These are phyloP conservation scores for Carassius carassius DNA, from an alignment of 2,113 vertebrate genomes.

Conservation along the genomic window DNA sequence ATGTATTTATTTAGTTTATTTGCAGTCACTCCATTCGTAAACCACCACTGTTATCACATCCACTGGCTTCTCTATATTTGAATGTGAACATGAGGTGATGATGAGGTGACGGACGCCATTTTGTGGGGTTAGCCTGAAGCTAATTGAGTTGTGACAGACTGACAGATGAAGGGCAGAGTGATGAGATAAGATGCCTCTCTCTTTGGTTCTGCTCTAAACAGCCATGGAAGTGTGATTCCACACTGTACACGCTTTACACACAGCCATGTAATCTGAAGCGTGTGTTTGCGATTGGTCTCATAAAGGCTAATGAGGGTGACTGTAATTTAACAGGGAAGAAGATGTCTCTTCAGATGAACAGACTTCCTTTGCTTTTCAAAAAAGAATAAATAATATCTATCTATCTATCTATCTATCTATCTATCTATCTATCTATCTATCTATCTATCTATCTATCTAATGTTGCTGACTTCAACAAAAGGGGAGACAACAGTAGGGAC, in stretches of 20 bases:
- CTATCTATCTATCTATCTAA: background rate
- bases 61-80: background rate
- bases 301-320: conserved; percentile 54
- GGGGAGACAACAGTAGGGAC: conserved; percentile 9
- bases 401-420: background rate
- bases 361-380: conserved; percentile 20
- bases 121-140: conserved; percentile 13
- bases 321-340: conserved; percentile 38
- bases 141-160: conserved; percentile 55
- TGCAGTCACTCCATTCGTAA: background rate
- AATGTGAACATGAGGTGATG: background rate
- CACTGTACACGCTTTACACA: conserved; percentile 56
- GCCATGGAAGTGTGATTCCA: conserved; percentile 60
- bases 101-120: background rate
- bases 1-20: background rate
- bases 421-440: background rate
- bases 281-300: conserved; percentile 43
- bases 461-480: conserved; percentile 33
- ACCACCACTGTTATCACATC: background rate
- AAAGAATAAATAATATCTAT: background rate
- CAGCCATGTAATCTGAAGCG: conserved; percentile 54
- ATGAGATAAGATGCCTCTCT: conserved; percentile 33
- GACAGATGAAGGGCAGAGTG: conserved; percentile 54
- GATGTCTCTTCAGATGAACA: background rate
- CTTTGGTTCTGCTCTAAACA: conserved; percentile 48